Evolutionary conservation across 2,888 invertebrate species (phyloP).

Genomic region (Harpalus rubripes): DNA sequence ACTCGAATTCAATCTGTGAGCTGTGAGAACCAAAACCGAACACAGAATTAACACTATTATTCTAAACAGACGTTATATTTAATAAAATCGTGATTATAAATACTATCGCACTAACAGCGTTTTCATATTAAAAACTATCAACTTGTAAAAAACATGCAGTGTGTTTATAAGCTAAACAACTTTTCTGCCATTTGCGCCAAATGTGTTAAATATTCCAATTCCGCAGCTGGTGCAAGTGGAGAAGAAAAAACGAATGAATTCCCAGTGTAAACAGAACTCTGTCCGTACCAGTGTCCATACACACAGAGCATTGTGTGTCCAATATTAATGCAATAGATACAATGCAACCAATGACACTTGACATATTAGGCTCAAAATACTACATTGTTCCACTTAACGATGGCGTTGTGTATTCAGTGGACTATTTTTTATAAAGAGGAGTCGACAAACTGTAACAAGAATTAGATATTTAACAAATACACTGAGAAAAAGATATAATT

Average conservation of each 20-base stretch:
- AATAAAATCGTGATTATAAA: too few species aligned
- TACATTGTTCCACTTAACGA: conserved; percentile 52
- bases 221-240: background rate
- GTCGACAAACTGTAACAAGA: too few species aligned
- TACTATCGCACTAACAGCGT: background rate
- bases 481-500: too few species aligned
- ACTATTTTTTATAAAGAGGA: conserved; percentile 1
- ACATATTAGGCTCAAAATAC: conserved; percentile 45
- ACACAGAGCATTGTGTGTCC: background rate
- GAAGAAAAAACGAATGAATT: conserved; percentile 27
- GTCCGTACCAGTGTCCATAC: conserved; percentile 4
- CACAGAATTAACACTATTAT: too few species aligned
- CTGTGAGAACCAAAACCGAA: too few species aligned
- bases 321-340: conserved; percentile 23
- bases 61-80: too few species aligned
- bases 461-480: too few species aligned
- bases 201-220: conserved; percentile 7
- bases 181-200: background rate
- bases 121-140: background rate
- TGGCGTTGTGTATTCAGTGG: conserved; percentile 6
- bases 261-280: background rate
- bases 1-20: too few species aligned
- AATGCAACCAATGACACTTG: conserved; percentile 50
- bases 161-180: conserved; percentile 3
- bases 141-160: background rate